Conservation (phyloP, 1,140 invertebrate genomes). For the Pissodes strobi region DNA sequence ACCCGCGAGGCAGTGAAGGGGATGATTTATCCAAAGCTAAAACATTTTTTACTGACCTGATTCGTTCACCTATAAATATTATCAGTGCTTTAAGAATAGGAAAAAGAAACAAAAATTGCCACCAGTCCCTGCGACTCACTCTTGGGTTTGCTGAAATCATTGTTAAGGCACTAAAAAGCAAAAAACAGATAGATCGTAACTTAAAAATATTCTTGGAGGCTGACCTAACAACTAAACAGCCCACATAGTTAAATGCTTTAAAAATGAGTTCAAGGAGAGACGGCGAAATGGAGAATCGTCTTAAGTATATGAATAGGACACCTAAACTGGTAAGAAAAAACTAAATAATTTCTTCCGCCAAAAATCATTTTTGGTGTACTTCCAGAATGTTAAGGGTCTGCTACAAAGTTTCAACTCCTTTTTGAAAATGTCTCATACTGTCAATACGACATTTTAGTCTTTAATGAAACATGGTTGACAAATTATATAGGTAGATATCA, state of each 20-base stretch:
- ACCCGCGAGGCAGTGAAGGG: not conserved
- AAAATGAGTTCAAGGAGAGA: slow-evolving; percentile 9
- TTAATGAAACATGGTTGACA: not conserved
- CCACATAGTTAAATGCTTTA: not conserved
- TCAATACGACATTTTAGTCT: too few relatives aligned
- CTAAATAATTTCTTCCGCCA: not conserved
- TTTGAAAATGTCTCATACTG: too few relatives aligned
- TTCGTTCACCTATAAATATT: not conserved
- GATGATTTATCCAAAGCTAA: not conserved
- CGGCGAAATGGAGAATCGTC: too few relatives aligned
- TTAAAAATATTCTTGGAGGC: too few relatives aligned
- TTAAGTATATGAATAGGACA: not conserved
- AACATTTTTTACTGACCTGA: not conserved
- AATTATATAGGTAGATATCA: not conserved
- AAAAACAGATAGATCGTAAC: not conserved
- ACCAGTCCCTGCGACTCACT: slow-evolving; percentile 2
- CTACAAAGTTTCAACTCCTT: not conserved
- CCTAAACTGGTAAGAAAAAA: not conserved
- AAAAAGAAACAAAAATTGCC: slow-evolving; percentile 9
- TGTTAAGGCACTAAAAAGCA: not conserved
- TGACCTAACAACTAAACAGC: not conserved
- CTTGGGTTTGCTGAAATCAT: too few relatives aligned
- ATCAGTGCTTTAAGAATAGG: not conserved
- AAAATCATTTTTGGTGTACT: not conserved
- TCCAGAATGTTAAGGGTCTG: not conserved